phyloP scores from a whole-genome alignment of 2,888 invertebrate genomes.

The Sipha maydis region DNA sequence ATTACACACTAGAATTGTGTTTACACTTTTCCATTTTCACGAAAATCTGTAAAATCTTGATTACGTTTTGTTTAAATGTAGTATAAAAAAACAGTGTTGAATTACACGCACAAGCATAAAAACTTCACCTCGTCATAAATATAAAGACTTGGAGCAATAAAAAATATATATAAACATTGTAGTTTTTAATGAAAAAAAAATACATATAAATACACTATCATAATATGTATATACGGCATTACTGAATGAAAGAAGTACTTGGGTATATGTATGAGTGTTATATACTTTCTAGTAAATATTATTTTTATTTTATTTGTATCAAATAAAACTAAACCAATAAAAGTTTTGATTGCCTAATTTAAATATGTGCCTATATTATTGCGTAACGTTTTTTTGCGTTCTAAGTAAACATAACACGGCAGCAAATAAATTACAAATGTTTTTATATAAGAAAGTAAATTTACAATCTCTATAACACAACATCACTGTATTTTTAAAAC shows the following conservation, averaged over 20 bases:
- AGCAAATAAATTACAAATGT: neutral
- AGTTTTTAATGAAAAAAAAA: conserved; percentile 22
- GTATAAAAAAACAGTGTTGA: neutral
- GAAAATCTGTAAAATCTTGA: conserved; percentile 26
- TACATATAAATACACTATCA: neutral
- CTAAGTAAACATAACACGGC: neutral
- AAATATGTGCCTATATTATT: neutral
- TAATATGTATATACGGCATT: neutral
- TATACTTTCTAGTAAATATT: neutral
- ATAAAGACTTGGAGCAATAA: conserved; percentile 7
- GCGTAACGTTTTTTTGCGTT: neutral
- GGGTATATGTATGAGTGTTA: neutral
- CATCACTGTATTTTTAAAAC: neutral
- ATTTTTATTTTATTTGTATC: neutral
- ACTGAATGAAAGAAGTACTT: neutral
- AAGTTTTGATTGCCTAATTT: neutral
- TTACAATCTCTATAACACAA: neutral
- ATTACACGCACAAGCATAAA: neutral
- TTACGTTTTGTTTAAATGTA: neutral
- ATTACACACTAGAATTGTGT: neutral
- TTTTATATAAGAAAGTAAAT: neutral
- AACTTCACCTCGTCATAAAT: conserved; percentile 4
- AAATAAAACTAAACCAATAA: neutral
- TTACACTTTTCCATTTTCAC: conserved; percentile 20
- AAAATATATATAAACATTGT: conserved; percentile 13